Evolutionary conservation across 2,888 invertebrate species (phyloP), one percentile per base, ranked within the genome.

Genomic region (Parthenolecanium corni): DNA sequence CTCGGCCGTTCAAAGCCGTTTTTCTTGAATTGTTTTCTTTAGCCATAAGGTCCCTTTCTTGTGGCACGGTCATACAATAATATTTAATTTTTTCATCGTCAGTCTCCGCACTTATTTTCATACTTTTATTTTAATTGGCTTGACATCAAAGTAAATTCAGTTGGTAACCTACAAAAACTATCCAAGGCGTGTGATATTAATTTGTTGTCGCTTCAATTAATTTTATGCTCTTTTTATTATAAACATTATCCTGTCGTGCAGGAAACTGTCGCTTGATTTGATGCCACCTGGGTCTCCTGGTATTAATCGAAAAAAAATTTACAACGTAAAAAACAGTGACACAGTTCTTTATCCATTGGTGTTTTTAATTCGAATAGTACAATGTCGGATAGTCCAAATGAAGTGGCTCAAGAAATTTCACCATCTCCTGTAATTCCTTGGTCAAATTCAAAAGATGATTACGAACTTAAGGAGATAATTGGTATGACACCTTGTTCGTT

Each of bases 381-480:
- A 20, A 61, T 61, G 58, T 58, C 58, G 49, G 61, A 61, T 21
- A 61, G 61, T 61, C 61, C 61, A n/a, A 61, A 47, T 36, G 61
- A 61, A 31, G 38, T 38, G 51, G 49, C 51, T 0, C 51, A 51
- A 47, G 53, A 53, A 66, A 67, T 51, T 64, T 64, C 49, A 18
- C 64, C 65, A 54, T 56, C 57, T n/a, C 46, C 49, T 36, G 18
- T 31, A 58, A 44, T 49, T 25, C 47, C 64, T 74, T 94, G 94
- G 94, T 85, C 93, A 67, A 93, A 91, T 77, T 84, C 82, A 72
- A 86, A 88, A 76, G 89, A 90, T 73, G 89, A 90, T 75, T 95
- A 95, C 76, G 91, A 92, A 76, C 77, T 95, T 71, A 83, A 86
- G 70, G 93, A 94, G 77, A 89, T 94, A 71, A 94, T 95, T 72